Conservation (phyloP, 2,888 invertebrate genomes). For the Zaprionus bogoriensis region DNA sequence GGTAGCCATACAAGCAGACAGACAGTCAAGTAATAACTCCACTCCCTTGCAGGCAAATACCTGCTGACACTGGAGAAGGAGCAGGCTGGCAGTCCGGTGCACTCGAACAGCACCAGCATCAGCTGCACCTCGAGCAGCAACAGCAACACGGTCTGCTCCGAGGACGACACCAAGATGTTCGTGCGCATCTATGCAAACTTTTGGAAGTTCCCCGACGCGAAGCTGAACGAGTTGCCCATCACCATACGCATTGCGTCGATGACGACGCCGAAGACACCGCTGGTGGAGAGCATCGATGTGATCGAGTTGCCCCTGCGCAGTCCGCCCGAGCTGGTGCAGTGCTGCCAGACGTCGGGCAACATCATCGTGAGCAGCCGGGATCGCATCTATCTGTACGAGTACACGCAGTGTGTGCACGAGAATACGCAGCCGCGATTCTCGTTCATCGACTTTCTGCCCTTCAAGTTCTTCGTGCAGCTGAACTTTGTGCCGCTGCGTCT, state of each 20-base stretch:
- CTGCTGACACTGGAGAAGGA: constrained; percentile 81
- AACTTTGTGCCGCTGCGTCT: constrained; percentile 86
- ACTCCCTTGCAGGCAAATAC: constrained; percentile 69
- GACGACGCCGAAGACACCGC: constrained; percentile 88
- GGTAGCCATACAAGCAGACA: too few species aligned
- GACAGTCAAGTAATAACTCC: background rate
- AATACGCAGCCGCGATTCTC: constrained; percentile 85
- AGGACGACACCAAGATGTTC: constrained; percentile 81
- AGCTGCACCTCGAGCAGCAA: constrained; percentile 81
- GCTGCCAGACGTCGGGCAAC: constrained; percentile 84
- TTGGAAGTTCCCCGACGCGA: constrained; percentile 82
- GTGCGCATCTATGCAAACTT: constrained; percentile 90
- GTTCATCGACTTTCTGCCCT: constrained; percentile 88
- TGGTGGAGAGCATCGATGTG: constrained; percentile 87
- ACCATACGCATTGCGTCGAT: constrained; percentile 87
- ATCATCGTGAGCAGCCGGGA: constrained; percentile 81
- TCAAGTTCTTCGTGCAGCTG: constrained; percentile 86
- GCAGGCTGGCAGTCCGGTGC: constrained; percentile 79
- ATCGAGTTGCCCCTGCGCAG: constrained; percentile 88
- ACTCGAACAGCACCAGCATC: constrained; percentile 75
- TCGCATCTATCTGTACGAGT: constrained; percentile 84
- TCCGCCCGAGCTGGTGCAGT: constrained; percentile 85
- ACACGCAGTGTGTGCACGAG: constrained; percentile 87
- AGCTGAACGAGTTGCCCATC: constrained; percentile 84
- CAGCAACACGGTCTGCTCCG: constrained; percentile 80